These are phyloP conservation scores for Onthophagus taurus DNA, from an alignment of 1,140 invertebrate species.

Conservation along the genomic window DNA sequence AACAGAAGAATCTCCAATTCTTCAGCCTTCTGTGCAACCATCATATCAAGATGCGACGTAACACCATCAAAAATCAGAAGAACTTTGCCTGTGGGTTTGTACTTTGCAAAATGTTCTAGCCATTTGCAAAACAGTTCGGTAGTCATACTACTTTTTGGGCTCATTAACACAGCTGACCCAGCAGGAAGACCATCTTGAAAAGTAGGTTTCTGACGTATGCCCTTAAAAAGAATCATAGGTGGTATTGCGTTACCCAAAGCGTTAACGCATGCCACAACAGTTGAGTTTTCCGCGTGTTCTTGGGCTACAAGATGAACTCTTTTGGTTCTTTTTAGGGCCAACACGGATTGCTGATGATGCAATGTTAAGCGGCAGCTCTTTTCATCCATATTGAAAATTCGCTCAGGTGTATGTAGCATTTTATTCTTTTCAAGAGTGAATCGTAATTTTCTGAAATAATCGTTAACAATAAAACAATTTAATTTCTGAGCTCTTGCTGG, in stretches of 20 bases:
- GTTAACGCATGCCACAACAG: slow-evolving; percentile 33
- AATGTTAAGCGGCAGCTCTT: slow-evolving; percentile 32
- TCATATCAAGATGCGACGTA: slow-evolving; percentile 4
- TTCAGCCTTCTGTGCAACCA: slow-evolving; percentile 5
- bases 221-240: slow-evolving; percentile 32
- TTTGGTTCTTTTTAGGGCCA: slow-evolving; percentile 25
- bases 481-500: slow-evolving; percentile 30
- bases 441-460: slow-evolving; percentile 31
- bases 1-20: no score
- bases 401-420: slow-evolving; percentile 24
- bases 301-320: slow-evolving; percentile 26
- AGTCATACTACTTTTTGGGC: slow-evolving; percentile 6
- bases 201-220: slow-evolving; percentile 17
- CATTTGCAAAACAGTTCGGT: neutral
- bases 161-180: slow-evolving; percentile 12
- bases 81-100: neutral
- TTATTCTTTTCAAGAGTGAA: slow-evolving; percentile 21
- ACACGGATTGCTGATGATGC: slow-evolving; percentile 31
- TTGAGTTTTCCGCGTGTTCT: slow-evolving; percentile 34
- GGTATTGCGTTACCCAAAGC: slow-evolving; percentile 27
- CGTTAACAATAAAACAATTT: slow-evolving; percentile 29
- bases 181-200: slow-evolving; percentile 18
- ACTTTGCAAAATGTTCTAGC: slow-evolving; percentile 3
- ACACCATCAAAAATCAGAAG: slow-evolving; percentile 10
- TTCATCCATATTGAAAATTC: slow-evolving; percentile 37